A percentile compares a stretch with the other conserved stretches of the same genome.
Evolutionary conservation across 2,888 invertebrate species (phyloP).

Genomic region (Pachliopta kotzebuea): DNA sequence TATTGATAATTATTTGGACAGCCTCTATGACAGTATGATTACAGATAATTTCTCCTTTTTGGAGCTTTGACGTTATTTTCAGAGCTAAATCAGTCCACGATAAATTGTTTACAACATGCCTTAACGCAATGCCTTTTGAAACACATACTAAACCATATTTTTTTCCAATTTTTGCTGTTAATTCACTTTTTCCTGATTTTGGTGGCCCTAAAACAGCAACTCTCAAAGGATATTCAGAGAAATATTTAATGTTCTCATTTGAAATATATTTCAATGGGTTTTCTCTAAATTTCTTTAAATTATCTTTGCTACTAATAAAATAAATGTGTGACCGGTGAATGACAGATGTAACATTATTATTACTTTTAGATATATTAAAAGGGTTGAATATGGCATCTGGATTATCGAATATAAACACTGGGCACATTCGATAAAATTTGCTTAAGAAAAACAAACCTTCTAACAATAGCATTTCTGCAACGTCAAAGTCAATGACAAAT

Average conservation of each 20-base stretch:
- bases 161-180: constrained; percentile 76
- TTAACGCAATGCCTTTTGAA: constrained; percentile 76
- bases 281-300: constrained; percentile 69
- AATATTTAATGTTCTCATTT: constrained; percentile 56
- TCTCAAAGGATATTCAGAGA: constrained; percentile 73
- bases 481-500: constrained; percentile 69
- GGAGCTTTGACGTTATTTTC: constrained; percentile 57
- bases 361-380: constrained; percentile 64
- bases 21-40: constrained; percentile 71
- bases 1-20: constrained; percentile 74
- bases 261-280: constrained; percentile 80
- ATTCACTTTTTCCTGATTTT: constrained; percentile 81
- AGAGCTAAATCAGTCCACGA: constrained; percentile 74
- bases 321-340: constrained; percentile 82
- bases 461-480: constrained; percentile 79
- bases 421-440: constrained; percentile 83
- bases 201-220: constrained; percentile 82
- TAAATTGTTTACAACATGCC: constrained; percentile 70
- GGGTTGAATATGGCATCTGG: constrained; percentile 68
- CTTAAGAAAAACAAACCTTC: constrained; percentile 83
- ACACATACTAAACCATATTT: constrained; percentile 78
- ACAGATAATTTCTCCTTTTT: constrained; percentile 63
- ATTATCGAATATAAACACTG: constrained; percentile 80
- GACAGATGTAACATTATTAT: constrained; percentile 73
- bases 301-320: constrained; percentile 74